These are phyloP conservation scores for Halichoeres trimaculatus DNA, from an alignment of 2,113 vertebrate genomes.

Conservation along the genomic window DNA sequence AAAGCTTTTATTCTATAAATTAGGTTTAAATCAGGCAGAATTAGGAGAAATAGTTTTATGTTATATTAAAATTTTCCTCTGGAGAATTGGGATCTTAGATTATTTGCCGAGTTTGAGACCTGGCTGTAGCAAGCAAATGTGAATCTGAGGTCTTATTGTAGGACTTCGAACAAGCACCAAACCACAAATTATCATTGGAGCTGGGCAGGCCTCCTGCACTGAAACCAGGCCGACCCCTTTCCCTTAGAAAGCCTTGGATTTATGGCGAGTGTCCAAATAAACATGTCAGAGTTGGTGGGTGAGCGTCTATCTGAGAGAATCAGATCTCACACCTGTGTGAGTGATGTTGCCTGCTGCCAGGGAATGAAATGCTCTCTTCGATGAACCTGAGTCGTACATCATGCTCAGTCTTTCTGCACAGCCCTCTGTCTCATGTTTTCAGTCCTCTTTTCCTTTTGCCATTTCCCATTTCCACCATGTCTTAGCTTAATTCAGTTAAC, in stretches of 20 bases:
- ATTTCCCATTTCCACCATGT: conserved; percentile 36
- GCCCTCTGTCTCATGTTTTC: conserved; percentile 21
- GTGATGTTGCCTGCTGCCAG: conserved; percentile 30
- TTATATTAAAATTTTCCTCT: conserved; percentile 71
- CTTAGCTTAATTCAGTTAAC: conserved; percentile 49
- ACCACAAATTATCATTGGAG: conserved; percentile 94
- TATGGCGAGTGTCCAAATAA: conserved; percentile 91
- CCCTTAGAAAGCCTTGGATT: conserved; percentile 78
- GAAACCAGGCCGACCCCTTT: conserved; percentile 46
- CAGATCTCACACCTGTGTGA: conserved; percentile 63
- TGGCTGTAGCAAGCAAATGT: conserved; percentile 81
- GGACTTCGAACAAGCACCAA: conserved; percentile 87
- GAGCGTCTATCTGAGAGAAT: conserved; percentile 68
- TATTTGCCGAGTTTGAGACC: conserved; percentile 83
- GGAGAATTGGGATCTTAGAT: conserved; percentile 57
- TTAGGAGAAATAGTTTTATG: conserved; percentile 66
- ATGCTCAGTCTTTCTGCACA: conserved; percentile 12
- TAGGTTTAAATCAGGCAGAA: conserved; percentile 46
- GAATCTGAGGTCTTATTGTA: conserved; percentile 92
- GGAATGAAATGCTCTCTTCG: conserved; percentile 20
- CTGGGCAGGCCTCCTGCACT: conserved; percentile 81
- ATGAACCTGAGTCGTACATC: conserved; percentile 30
- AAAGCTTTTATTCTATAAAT: no score
- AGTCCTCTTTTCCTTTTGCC: conserved; percentile 15
- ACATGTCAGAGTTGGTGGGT: conserved; percentile 75